Evolutionary conservation across 2,888 invertebrate species (phyloP).

Genomic region (Cryptus viduatorius): DNA sequence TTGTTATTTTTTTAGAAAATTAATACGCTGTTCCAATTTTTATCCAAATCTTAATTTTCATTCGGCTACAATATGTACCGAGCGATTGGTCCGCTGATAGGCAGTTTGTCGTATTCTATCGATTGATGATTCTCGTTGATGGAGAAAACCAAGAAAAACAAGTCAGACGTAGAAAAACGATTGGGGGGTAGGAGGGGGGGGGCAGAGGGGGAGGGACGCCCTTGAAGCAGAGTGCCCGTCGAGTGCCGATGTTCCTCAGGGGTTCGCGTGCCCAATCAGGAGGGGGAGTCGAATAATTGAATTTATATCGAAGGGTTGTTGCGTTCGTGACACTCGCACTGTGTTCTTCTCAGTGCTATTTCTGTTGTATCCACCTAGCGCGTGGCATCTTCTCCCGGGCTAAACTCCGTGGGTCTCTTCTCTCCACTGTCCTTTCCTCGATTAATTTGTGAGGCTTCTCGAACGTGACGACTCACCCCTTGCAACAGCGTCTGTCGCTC

Average conservation of each 20-base stretch:
- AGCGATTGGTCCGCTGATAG: not conserved
- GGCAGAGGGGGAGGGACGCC: not conserved
- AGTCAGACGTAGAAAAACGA: not conserved
- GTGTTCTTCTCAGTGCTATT: slow-evolving; percentile 1
- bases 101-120: slow-evolving; percentile 2
- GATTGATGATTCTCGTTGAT: not conserved
- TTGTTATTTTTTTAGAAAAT: too few species aligned
- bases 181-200: too few species aligned
- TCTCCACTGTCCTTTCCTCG: slow-evolving; percentile 75
- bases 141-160: slow-evolving; percentile 28
- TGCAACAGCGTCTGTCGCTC: slow-evolving; percentile 19
- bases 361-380: slow-evolving; percentile 6
- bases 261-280: slow-evolving; percentile 39
- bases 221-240: slow-evolving; percentile 51
- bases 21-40: not conserved
- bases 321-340: slow-evolving; percentile 51
- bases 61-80: not conserved
- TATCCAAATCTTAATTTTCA: not conserved
- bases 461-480: slow-evolving; percentile 55
- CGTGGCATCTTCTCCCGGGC: slow-evolving; percentile 23
- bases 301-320: slow-evolving; percentile 83
- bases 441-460: slow-evolving; percentile 83
- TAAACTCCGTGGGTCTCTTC: slow-evolving; percentile 47
- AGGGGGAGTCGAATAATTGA: slow-evolving; percentile 80
- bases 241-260: slow-evolving; percentile 40